phyloP scores from a whole-genome alignment of 2,113 vertebrate species.

The Martes martes region DNA sequence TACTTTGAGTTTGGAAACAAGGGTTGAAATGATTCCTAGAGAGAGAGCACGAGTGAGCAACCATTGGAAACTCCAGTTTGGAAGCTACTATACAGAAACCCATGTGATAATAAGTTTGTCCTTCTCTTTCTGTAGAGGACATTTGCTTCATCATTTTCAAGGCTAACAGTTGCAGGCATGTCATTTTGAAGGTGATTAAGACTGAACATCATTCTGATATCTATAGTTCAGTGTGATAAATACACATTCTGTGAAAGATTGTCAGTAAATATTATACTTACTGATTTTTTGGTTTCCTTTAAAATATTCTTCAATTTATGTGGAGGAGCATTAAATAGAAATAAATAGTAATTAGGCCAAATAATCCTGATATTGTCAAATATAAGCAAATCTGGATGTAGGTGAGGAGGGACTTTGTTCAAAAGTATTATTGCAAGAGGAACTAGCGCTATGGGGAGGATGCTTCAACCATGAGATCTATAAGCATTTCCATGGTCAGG shows the following conservation, averaged over 20 bases:
- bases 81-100: background rate
- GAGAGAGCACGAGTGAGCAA: background rate
- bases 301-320: slow-evolving; percentile 20
- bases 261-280: background rate
- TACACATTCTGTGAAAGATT: background rate
- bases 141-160: background rate
- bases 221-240: background rate
- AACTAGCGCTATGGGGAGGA: background rate
- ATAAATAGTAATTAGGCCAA: background rate
- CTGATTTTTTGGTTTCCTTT: background rate
- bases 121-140: background rate
- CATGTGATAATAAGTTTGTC: background rate
- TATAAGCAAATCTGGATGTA: background rate
- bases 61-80: background rate
- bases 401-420: background rate
- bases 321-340: background rate
- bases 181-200: slow-evolving; percentile 8
- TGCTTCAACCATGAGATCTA: background rate
- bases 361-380: background rate
- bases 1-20: background rate
- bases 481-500: background rate
- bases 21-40: background rate
- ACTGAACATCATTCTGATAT: background rate
- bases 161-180: background rate
- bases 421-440: background rate